A percentile compares a stretch with the other conserved stretches of the same genome.
Conservation (phyloP, 30 jellyfish, hydroid and myxozoan species). For the Turritopsis dohrnii region DNA sequence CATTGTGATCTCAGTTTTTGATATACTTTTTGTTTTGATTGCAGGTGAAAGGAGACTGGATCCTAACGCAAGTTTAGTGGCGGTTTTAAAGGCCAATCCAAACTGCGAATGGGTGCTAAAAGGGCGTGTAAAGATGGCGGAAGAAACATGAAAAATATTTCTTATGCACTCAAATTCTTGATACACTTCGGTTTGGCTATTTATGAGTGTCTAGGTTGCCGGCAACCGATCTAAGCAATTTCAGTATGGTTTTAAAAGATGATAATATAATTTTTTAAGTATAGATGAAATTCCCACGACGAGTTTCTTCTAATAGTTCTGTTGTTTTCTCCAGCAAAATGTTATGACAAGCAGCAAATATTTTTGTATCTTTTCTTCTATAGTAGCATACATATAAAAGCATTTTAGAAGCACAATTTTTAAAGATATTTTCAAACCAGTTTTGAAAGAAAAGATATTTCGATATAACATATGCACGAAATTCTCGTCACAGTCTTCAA, state of each 20-base stretch:
- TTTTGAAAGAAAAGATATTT: background rate
- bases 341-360: background rate
- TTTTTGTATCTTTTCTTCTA: background rate
- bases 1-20: too few species aligned
- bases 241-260: background rate
- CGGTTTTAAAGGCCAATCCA: constrained; percentile 73
- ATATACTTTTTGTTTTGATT: background rate
- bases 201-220: background rate
- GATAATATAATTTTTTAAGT: background rate
- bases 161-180: background rate
- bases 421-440: background rate
- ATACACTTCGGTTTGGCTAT: background rate
- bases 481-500: background rate
- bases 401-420: background rate
- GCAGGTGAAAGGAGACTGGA: constrained; percentile 88
- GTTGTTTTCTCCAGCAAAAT: background rate
- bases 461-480: background rate
- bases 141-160: background rate
- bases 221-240: background rate
- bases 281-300: background rate
- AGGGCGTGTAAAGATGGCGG: constrained; percentile 11
- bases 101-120: constrained; percentile 77
- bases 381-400: background rate
- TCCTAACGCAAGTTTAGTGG: constrained; percentile 52
- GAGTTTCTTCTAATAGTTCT: too few species aligned